Evolutionary conservation across 1,140 invertebrate species (phyloP).

Genomic region (Drosophila sp.): DNA sequence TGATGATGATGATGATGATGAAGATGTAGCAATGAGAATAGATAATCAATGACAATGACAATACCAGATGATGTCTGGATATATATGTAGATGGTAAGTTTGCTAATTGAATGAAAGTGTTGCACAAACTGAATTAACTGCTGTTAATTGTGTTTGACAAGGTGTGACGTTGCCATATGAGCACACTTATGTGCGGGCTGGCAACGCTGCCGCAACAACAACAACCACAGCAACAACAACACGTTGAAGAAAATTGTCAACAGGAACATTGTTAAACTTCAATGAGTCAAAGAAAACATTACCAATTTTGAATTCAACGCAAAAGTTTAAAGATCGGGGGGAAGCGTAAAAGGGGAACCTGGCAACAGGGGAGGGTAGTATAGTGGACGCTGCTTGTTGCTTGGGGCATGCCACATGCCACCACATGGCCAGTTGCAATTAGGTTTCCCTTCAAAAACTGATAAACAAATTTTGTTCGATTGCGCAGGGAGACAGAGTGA

Average conservation of each 20-base stretch:
- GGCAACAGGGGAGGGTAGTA: neutral
- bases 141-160: neutral
- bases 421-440: constrained; percentile 18
- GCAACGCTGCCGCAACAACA: too few species aligned
- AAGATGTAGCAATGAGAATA: too few species aligned
- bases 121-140: neutral
- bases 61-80: too few species aligned
- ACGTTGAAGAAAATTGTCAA: too few species aligned
- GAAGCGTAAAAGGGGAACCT: neutral
- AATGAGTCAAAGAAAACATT: neutral
- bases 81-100: too few species aligned
- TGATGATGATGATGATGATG: too few species aligned
- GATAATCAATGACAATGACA: too few species aligned
- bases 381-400: neutral
- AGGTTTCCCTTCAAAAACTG: constrained; percentile 26
- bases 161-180: neutral
- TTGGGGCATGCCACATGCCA: neutral
- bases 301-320: neutral
- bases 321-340: neutral
- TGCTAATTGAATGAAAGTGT: neutral
- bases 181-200: neutral
- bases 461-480: constrained; percentile 21
- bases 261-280: neutral
- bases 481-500: neutral
- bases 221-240: too few species aligned